Evolutionary conservation across 2,113 vertebrate species (phyloP).

Genomic region (Paramormyrops kingsleyae): DNA sequence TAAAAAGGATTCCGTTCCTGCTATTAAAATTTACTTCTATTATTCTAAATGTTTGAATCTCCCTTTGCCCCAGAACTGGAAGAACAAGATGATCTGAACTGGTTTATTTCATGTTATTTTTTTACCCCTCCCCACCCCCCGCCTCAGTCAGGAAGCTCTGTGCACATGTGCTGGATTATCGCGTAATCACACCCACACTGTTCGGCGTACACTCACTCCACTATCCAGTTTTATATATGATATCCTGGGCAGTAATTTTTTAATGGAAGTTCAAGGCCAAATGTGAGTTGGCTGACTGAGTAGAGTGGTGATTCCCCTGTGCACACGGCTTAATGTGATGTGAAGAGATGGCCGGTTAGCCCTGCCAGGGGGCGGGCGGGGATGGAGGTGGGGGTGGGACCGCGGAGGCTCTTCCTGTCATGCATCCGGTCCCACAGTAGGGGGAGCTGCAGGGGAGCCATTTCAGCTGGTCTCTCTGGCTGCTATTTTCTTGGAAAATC

Average conservation of each 20-base stretch:
- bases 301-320: constrained; percentile 17
- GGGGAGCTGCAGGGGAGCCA: constrained; percentile 41
- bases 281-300: constrained; percentile 12
- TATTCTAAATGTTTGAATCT: not conserved
- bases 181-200: not conserved
- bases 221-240: not conserved
- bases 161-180: constrained; percentile 4
- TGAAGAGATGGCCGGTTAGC: constrained; percentile 16
- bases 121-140: not conserved
- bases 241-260: constrained; percentile 11
- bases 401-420: constrained; percentile 28
- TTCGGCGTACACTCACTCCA: not conserved
- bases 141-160: not conserved
- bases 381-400: not conserved
- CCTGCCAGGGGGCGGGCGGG: not conserved
- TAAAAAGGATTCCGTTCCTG: not conserved
- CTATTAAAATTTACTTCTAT: not conserved
- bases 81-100: not conserved
- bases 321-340: not conserved
- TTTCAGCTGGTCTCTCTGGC: constrained; percentile 33
- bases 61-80: not conserved
- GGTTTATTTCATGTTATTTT: not conserved
- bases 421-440: constrained; percentile 16
- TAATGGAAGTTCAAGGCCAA: constrained; percentile 19
- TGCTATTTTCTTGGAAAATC: constrained; percentile 28